Percentiles rank a stretch among this genome's conserved stretches.
phyloP scores from a whole-genome alignment of 2,888 invertebrate genomes.

The Trypoxylon attenuatum region DNA sequence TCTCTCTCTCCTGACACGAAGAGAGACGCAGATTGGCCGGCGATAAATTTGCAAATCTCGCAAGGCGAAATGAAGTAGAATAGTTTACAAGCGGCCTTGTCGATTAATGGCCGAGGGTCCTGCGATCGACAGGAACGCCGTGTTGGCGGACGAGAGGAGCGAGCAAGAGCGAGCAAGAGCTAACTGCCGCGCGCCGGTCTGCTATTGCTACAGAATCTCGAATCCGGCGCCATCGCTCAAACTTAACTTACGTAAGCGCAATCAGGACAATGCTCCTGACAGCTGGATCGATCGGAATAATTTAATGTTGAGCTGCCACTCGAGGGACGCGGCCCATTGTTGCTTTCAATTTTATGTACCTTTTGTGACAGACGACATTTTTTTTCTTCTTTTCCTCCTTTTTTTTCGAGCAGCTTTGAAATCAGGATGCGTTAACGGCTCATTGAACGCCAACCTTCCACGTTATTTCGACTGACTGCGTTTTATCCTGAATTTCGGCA shows the following conservation, averaged over 20 bases:
- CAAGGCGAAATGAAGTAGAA: conserved; percentile 14
- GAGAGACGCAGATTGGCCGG: conserved; percentile 1
- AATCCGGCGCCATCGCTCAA: conserved; percentile 47
- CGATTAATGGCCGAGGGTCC: conserved; percentile 32
- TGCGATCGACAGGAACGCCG: conserved; percentile 61
- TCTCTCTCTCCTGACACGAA: no score
- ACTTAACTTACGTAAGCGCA: conserved; percentile 63
- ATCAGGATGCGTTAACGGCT: no score
- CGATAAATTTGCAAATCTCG: conserved; percentile 2
- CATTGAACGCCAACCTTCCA: no score
- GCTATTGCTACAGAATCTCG: neutral
- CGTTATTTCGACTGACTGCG: no score
- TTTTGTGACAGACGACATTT: no score
- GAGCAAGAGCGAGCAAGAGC: conserved; percentile 22
- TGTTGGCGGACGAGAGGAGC: conserved; percentile 30
- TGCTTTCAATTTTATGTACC: no score
- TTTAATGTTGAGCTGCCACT: conserved; percentile 51
- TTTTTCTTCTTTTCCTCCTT: no score
- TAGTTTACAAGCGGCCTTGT: conserved; percentile 32
- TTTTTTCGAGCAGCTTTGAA: no score
- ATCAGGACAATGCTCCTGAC: conserved; percentile 54
- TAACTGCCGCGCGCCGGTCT: conserved; percentile 9
- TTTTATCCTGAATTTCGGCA: no score
- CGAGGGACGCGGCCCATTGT: no score
- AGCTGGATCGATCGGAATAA: conserved; percentile 59